Evolutionary conservation across 2,113 vertebrate species (phyloP), one percentile per base, ranked within the genome.

Genomic region (Geococcyx californianus): DNA sequence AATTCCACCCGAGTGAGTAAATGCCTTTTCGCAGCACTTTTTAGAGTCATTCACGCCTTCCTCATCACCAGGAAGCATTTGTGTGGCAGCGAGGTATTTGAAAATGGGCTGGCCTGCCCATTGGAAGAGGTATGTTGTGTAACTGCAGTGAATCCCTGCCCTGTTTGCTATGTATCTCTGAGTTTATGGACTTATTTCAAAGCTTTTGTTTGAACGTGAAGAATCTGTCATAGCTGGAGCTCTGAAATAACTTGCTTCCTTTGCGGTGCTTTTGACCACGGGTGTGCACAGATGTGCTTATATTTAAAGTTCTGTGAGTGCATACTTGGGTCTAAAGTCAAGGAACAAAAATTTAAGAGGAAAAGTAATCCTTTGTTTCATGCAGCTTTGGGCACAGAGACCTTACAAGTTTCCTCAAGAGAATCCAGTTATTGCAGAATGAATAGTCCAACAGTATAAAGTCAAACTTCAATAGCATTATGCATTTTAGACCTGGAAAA

Each of bases 21-120:
- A 96, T 63, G 44, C 40, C 44, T 75, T 88, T 92, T 74, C 3
- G 1, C 59, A 88, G 82, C 59, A 78, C 67, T 88, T 90, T 82
- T 91, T 77, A 9, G 59, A 93, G 90, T 87, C 45, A 60, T 78
- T 94, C 85, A 84, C 0, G 3, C 62, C 36, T 10, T 20, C 90
- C 68, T 88, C 88, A 87, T 96, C 69, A 94, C 49, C 83, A 95
- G 95, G 88, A 96, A 97, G 64, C 66, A 23, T 84, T 95, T 90
- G 83, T 78, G 44, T 38, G 47, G 76, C 69, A 51, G 47, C 40
- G 59, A 91, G 52, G 62, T 90, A 94, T 94, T 94, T 96, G 87
- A 89, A 92, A 94, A 75, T 86, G 67, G 51, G 82, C 68, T 91
- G 70, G 36, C 42, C 78, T 91, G 85, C 85, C 56, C 52, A 60